Conservation (phyloP, 1,140 invertebrate species). For the Drosophila rufa region DNA sequence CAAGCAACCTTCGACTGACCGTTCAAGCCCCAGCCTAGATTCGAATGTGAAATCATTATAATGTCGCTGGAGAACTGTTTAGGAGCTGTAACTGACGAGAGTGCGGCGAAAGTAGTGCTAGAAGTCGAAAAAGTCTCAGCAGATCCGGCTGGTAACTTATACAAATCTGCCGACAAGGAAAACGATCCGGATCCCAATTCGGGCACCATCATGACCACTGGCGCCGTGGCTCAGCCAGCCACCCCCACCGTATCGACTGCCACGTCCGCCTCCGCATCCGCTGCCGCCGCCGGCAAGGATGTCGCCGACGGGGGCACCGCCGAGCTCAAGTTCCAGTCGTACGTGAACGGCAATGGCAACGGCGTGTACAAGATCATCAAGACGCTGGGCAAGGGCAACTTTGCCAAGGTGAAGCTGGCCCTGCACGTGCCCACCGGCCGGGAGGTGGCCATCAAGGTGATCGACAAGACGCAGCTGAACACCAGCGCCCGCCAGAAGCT, state of each 20-base stretch:
- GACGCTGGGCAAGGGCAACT: constrained; percentile 99
- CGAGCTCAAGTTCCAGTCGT: constrained; percentile 65
- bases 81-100: constrained; percentile 53
- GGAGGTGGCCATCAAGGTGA: constrained; percentile 99
- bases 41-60: constrained; percentile 40
- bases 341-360: constrained; percentile 66
- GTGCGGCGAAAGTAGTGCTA: constrained; percentile 38
- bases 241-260: constrained; percentile 2
- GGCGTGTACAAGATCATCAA: constrained; percentile 99
- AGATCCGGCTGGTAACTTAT: constrained; percentile 23
- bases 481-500: constrained; percentile 97
- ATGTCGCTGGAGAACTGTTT: constrained; percentile 71
- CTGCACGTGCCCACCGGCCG: constrained; percentile 99
- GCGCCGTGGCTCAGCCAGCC: constrained; percentile 16
- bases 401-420: constrained; percentile 99
- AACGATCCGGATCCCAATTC: constrained; percentile 32
- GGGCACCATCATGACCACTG: constrained; percentile 18
- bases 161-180: constrained; percentile 64
- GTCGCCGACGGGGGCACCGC: constrained; percentile 36
- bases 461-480: constrained; percentile 99
- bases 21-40: constrained; percentile 15
- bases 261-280: constrained; percentile 6
- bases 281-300: constrained; percentile 28
- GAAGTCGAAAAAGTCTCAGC: constrained; percentile 25
- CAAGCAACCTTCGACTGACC: constrained; percentile 4